Conservation (phyloP, 1,140 invertebrate species). For the Pygmarrhopalites habei region DNA sequence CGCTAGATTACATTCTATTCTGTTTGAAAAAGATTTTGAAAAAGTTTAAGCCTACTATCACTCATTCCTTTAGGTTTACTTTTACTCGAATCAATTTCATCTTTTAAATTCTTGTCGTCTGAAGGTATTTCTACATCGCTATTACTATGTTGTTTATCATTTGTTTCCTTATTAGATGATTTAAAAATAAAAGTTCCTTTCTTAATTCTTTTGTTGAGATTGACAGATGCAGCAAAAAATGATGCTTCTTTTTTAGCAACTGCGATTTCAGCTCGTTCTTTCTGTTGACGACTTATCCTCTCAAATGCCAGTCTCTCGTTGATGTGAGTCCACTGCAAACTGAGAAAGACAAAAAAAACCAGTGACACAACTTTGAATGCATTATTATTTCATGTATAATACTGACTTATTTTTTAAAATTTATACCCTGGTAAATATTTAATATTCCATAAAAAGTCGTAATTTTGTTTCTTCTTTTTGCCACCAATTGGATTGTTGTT, state of each 20-base stretch:
- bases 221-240: conserved; percentile 73
- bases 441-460: conserved; percentile 87
- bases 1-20: not conserved
- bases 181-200: too few relatives aligned
- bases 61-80: too few relatives aligned
- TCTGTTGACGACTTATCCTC: conserved; percentile 76
- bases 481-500: conserved; percentile 85
- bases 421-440: conserved; percentile 85
- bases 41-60: not conserved
- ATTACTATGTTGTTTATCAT: too few relatives aligned
- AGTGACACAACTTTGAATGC: not conserved
- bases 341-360: conserved; percentile 36
- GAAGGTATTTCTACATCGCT: too few relatives aligned
- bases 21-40: not conserved
- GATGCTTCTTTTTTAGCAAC: conserved; percentile 83
- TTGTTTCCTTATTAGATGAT: too few relatives aligned
- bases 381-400: too few relatives aligned
- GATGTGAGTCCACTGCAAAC: conserved; percentile 93
- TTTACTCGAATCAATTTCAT: too few relatives aligned
- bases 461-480: conserved; percentile 76
- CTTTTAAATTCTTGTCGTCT: too few relatives aligned
- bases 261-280: conserved; percentile 75
- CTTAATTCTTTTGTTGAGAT: conserved; percentile 63
- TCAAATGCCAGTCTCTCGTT: conserved; percentile 88
- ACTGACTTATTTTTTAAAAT: too few relatives aligned